phyloP scores from a whole-genome alignment of 2,113 vertebrate genomes.

The Rutilus rutilus region DNA sequence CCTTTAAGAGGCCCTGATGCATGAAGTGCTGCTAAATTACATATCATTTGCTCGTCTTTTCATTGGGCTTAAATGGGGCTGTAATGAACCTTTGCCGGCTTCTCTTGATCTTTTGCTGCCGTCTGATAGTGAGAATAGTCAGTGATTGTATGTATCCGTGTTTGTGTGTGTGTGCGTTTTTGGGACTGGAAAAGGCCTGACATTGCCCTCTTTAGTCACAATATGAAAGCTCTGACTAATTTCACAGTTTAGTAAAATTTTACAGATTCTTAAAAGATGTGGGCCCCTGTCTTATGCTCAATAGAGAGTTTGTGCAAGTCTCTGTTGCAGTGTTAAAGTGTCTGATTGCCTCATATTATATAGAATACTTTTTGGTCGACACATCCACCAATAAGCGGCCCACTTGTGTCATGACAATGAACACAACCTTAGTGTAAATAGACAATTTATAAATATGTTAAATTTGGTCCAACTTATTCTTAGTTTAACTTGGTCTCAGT shows the following conservation, averaged over 20 bases:
- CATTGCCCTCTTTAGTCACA: slow-evolving; percentile 5
- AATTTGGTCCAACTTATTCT: no score
- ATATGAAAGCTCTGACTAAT: slow-evolving; percentile 13
- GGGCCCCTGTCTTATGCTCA: not conserved
- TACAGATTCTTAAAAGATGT: slow-evolving; percentile 13
- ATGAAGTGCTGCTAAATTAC: slow-evolving; percentile 53
- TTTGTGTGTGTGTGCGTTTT: not conserved
- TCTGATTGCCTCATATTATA: slow-evolving; percentile 20
- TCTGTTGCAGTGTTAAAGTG: slow-evolving; percentile 16
- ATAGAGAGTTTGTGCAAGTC: not conserved
- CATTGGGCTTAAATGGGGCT: slow-evolving; percentile 43
- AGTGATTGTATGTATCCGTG: slow-evolving; percentile 14
- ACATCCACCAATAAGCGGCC: slow-evolving; percentile 19
- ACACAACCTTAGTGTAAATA: no score
- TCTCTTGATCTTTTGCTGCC: slow-evolving; percentile 42
- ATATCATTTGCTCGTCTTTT: slow-evolving; percentile 44
- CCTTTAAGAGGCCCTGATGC: slow-evolving; percentile 45
- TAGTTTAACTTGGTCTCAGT: no score
- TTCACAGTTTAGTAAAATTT: not conserved
- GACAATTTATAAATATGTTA: no score
- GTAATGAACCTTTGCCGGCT: slow-evolving; percentile 42
- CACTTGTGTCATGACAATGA: not conserved
- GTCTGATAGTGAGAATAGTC: slow-evolving; percentile 36
- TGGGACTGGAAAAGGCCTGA: not conserved
- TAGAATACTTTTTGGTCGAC: slow-evolving; percentile 20